Conservation (phyloP, 2,113 vertebrate species). For the Solea solea region DNA sequence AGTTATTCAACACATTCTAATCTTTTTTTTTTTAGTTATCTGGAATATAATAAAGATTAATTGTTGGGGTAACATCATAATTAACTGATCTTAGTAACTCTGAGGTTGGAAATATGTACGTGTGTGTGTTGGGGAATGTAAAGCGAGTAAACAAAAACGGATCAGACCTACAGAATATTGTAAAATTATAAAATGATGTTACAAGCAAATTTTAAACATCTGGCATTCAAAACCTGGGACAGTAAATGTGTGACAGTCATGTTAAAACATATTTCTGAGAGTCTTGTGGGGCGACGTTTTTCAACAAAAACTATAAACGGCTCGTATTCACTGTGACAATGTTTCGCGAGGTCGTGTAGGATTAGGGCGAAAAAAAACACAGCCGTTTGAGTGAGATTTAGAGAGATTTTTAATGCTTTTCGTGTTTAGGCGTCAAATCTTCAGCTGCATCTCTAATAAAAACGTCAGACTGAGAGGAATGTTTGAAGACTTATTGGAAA, state of each 20-base stretch:
- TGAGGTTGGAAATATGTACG: neutral
- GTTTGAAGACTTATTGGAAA: neutral
- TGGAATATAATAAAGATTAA: constrained; percentile 31
- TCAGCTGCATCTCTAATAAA: too few species aligned
- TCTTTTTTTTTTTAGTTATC: neutral
- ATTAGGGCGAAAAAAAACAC: neutral
- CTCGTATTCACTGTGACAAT: too few species aligned
- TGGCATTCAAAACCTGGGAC: neutral
- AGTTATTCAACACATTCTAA: neutral
- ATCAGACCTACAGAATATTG: neutral
- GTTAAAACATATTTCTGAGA: neutral
- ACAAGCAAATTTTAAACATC: neutral
- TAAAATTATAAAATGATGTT: neutral
- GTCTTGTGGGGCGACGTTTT: neutral
- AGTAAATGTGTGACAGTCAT: neutral
- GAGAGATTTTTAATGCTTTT: too few species aligned
- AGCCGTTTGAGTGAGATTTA: neutral
- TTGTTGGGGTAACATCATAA: too few species aligned
- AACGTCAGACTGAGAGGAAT: neutral
- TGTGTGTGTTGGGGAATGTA: constrained; percentile 1
- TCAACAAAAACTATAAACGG: neutral
- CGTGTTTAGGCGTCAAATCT: too few species aligned
- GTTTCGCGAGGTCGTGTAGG: neutral
- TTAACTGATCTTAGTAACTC: too few species aligned
- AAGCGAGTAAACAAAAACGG: constrained; percentile 14